Conservation (phyloP, 2,888 invertebrate genomes). For the Epistrophe eligans region DNA sequence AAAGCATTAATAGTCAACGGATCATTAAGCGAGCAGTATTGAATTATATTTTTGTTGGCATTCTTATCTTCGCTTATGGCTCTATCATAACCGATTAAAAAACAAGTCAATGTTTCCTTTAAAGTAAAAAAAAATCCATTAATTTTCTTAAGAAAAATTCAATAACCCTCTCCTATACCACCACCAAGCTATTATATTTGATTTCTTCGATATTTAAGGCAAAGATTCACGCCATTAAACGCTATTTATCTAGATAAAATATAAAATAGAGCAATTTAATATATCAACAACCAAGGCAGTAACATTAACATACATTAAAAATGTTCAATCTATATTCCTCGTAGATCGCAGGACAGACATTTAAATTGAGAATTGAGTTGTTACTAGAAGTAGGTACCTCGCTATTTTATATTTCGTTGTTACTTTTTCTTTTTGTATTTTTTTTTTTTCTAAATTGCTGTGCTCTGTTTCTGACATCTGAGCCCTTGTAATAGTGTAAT, state of each 20-base stretch:
- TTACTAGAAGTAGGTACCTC: neutral
- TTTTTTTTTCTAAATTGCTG: neutral
- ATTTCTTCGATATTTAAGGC: neutral
- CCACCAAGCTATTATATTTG: neutral
- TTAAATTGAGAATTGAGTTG: neutral
- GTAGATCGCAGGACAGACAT: neutral
- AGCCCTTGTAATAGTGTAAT: neutral
- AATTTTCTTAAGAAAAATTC: no score
- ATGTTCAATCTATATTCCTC: neutral
- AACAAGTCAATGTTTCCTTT: neutral
- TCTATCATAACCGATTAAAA: neutral
- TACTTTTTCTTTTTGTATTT: neutral
- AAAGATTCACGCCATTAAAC: neutral
- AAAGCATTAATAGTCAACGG: constrained; percentile 14
- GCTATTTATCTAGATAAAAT: neutral
- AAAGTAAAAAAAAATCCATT: no score
- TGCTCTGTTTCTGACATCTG: neutral
- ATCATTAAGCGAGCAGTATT: neutral
- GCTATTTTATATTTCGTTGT: neutral
- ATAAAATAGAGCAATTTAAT: neutral
- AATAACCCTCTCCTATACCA: no score
- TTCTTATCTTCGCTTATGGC: neutral
- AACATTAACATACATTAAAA: neutral
- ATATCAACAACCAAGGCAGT: neutral
- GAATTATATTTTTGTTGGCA: neutral